These are phyloP conservation scores for Brachyalestes nurse DNA, from an alignment of 2,797 vertebrate species.

Conservation along the genomic window DNA sequence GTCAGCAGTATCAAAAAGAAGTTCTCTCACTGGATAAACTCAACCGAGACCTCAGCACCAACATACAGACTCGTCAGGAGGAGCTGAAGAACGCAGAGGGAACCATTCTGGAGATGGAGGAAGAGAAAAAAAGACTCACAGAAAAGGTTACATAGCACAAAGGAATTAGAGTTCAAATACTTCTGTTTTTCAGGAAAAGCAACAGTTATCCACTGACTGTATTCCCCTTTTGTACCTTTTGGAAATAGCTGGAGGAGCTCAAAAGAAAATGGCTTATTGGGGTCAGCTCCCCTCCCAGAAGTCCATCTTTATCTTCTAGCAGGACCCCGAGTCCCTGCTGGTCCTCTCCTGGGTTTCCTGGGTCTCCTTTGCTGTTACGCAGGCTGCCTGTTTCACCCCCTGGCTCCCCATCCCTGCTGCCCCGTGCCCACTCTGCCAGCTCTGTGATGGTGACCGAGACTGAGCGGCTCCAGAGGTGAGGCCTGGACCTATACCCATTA, in stretches of 20 bases:
- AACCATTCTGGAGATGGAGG: constrained; percentile 67
- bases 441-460: constrained; percentile 71
- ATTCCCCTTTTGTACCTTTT: constrained; percentile 29
- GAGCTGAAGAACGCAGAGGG: constrained; percentile 71
- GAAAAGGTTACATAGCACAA: constrained; percentile 69
- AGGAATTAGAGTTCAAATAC: not conserved
- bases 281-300: constrained; percentile 65
- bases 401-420: constrained; percentile 47
- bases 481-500: not conserved
- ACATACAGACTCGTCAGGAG: constrained; percentile 69
- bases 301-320: constrained; percentile 55
- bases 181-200: not conserved
- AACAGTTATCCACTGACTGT: not conserved
- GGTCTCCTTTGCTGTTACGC: constrained; percentile 75
- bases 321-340: constrained; percentile 66
- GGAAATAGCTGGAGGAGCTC: constrained; percentile 74
- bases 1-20: constrained; percentile 63
- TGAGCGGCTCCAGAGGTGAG: constrained; percentile 82
- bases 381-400: constrained; percentile 64
- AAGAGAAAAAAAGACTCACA: constrained; percentile 77
- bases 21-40: constrained; percentile 62
- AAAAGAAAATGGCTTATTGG: constrained; percentile 73
- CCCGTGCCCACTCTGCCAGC: constrained; percentile 47
- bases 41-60: constrained; percentile 68
- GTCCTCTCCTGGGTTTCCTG: constrained; percentile 72